Base-by-base conservation (phyloP, 2,797 vertebrate genomes). In the Acanthurus leucopareius region DNA sequence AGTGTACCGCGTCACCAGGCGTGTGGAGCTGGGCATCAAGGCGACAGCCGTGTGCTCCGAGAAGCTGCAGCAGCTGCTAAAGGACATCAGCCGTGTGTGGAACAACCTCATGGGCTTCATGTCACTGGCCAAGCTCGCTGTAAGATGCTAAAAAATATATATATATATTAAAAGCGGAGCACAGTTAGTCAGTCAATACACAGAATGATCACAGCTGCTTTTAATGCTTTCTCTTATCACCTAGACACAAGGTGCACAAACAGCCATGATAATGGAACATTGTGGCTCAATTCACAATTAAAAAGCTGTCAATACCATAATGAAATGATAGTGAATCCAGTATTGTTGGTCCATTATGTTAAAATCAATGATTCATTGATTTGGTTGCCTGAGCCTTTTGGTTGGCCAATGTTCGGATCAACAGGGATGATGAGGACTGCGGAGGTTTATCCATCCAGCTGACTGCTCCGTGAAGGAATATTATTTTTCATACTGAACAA, bases 21-120 rank as follows among this genome's bases (percentile, higher is more conserved):
- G 98, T 1, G 97, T 99, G 74, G 98, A 99, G 84, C 93, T 99
- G 90, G 98, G 98, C 65, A 97, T 99, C 92, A 99, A 99, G 92
- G 97, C 98, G 0, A 99, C 97, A 0, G 98, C 98, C 0, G 98
- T 99, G 48, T 99, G 98, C 79, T 99, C 97, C 0, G 97, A 99
- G 93, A 98, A 97, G 79, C 97, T 99, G 40, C 98, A 99, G 89
- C 94, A 97, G 88, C 91, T 98, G 81, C 92, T 99, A 82, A 99
- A 98, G 93, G 98, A 99, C 91, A 97, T 99, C 57, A 97, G 97
- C 83, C 97, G 97, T 47, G 95, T 99, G 32, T 99, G 98, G 98
- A 98, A 99, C 94, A 99, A 99, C 94, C 93, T 99, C 11, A 97
- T 97, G 16, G 94, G 98, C 91, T 99, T 99, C 94, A 99, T 99